These are phyloP conservation scores for Phrynocephalus vlangalii DNA, from an alignment of 2,797 vertebrate genomes.

Conservation along the genomic window DNA sequence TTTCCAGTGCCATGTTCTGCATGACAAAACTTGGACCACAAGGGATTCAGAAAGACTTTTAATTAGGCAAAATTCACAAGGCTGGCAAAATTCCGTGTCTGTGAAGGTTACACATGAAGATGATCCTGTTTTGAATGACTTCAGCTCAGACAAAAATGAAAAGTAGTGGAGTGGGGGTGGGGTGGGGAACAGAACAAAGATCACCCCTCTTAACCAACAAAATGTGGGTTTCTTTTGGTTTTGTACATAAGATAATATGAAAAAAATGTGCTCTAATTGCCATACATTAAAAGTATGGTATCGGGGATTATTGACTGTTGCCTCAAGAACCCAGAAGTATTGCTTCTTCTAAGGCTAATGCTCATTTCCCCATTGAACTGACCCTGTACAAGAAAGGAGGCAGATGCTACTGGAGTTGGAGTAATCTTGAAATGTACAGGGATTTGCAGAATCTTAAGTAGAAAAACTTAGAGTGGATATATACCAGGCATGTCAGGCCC, in stretches of 20 bases:
- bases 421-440: background rate
- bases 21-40: constrained; percentile 59
- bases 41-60: constrained; percentile 67
- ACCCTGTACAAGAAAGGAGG: background rate
- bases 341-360: background rate
- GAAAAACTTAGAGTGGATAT: background rate
- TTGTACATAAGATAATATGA: background rate
- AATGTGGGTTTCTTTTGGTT: background rate
- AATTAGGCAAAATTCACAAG: constrained; percentile 70
- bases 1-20: constrained; percentile 63
- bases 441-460: background rate
- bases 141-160: background rate
- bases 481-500: no score
- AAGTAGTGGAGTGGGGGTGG: background rate
- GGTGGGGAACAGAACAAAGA: background rate
- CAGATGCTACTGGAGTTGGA: background rate
- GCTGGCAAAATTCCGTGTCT: constrained; percentile 60
- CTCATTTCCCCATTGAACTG: background rate
- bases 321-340: background rate
- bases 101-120: constrained; percentile 64
- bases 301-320: constrained; percentile 20
- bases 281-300: background rate
- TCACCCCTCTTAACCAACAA: background rate
- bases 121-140: constrained; percentile 52
- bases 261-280: background rate